A percentile compares a stretch with the other conserved stretches of the same genome.
Evolutionary conservation across 2,888 invertebrate species (phyloP).

Genomic region (Sphaerophoria taeniata): DNA sequence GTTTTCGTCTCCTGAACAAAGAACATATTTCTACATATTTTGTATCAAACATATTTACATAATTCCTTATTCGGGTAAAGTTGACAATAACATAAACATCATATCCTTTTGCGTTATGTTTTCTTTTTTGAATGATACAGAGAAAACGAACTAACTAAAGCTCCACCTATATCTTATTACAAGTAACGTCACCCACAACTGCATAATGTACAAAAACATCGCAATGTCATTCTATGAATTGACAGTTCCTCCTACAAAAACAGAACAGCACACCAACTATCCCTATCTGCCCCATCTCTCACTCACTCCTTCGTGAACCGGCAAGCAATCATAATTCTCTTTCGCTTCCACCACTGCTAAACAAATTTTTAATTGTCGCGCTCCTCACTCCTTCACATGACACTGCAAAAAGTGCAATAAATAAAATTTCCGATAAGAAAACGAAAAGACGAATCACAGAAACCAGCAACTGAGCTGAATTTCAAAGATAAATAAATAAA

Average conservation of each 20-base stretch:
- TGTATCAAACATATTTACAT: too few species aligned
- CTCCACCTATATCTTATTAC: neutral
- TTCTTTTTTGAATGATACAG: neutral
- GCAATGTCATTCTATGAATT: constrained; percentile 50
- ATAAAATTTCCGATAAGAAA: constrained; percentile 73
- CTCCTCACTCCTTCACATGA: constrained; percentile 23
- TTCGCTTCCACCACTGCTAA: constrained; percentile 7
- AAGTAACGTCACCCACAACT: neutral
- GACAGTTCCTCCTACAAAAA: constrained; percentile 40
- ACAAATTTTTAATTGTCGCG: neutral
- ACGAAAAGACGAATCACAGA: constrained; percentile 28
- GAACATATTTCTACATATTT: too few species aligned
- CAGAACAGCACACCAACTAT: constrained; percentile 1
- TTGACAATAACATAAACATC: too few species aligned
- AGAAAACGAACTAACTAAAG: neutral
- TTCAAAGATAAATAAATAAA: constrained; percentile 37
- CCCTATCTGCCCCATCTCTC: constrained; percentile 18
- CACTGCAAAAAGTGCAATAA: constrained; percentile 50
- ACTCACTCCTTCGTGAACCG: constrained; percentile 36
- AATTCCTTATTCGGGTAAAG: too few species aligned
- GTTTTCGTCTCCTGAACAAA: too few species aligned
- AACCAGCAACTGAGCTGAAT: constrained; percentile 45
- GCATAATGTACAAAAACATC: neutral
- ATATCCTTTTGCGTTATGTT: too few species aligned
- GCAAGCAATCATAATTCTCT: constrained; percentile 19